Conservation (phyloP, 2,113 vertebrate genomes). For the Budorcas taxicolor region DNA sequence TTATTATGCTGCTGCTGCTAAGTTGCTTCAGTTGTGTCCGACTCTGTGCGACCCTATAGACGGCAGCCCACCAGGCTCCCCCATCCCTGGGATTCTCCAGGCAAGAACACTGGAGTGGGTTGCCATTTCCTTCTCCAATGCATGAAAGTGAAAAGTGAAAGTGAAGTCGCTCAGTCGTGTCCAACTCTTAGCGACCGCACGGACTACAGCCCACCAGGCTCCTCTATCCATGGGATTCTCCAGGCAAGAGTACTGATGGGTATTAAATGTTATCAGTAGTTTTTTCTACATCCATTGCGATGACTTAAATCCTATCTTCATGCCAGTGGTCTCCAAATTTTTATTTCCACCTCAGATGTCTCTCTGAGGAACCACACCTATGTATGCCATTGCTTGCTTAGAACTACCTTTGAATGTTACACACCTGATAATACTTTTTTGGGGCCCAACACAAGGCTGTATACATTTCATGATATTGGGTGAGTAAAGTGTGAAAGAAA, state of each 20-base stretch:
- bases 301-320: not conserved
- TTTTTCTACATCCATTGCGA: not conserved
- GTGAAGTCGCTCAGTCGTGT: no score
- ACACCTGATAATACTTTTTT: not conserved
- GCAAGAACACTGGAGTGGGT: no score
- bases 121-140: no score
- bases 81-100: no score
- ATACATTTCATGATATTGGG: not conserved
- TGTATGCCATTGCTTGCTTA: not conserved
- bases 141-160: no score
- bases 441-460: not conserved
- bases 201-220: no score
- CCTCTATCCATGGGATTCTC: no score
- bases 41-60: no score
- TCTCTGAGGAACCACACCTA: not conserved
- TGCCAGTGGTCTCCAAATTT: not conserved
- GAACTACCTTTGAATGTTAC: not conserved
- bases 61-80: no score
- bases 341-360: not conserved
- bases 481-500: not conserved
- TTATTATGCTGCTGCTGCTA: not conserved
- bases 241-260: not conserved
- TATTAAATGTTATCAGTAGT: not conserved
- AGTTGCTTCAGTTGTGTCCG: no score
- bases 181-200: no score